Conservation (phyloP, 2,113 vertebrate species). For the Megaceryle maxima region DNA sequence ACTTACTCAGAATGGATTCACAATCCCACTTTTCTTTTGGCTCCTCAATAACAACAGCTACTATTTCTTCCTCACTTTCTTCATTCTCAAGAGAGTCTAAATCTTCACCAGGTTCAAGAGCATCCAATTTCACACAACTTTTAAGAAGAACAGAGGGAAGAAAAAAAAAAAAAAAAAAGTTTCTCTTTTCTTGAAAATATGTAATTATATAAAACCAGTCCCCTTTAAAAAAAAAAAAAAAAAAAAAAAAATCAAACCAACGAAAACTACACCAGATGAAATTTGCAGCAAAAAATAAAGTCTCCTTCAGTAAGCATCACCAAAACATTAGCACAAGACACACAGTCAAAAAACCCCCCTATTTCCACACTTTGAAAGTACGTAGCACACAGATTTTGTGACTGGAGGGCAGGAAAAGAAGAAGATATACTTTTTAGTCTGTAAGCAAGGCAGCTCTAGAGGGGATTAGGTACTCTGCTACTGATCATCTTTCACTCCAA, state of each 20-base stretch:
- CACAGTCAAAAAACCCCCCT: not conserved
- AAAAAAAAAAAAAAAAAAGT: not conserved
- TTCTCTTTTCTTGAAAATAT: not conserved
- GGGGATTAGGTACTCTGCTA: not conserved
- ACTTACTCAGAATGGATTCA: constrained; percentile 96
- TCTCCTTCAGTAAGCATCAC: not conserved
- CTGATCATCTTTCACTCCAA: not conserved
- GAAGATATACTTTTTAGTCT: not conserved
- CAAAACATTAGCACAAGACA: not conserved
- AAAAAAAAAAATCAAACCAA: not conserved
- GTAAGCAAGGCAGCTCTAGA: not conserved
- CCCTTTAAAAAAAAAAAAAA: not conserved
- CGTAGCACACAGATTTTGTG: not conserved
- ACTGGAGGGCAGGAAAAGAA: not conserved
- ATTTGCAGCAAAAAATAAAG: not conserved
- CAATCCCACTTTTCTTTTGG: constrained; percentile 94
- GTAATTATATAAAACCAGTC: not conserved
- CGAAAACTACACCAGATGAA: not conserved
- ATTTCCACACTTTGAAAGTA: not conserved
- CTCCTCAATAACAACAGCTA: constrained; percentile 80
- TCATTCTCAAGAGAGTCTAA: constrained; percentile 68
- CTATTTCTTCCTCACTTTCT: constrained; percentile 80
- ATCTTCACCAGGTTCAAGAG: constrained; percentile 79
- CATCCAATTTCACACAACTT: constrained; percentile 81
- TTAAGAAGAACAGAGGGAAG: not conserved